phyloP scores from a whole-genome alignment of 2,888 invertebrate species.

The Hydrotaea cyrtoneurina region DNA sequence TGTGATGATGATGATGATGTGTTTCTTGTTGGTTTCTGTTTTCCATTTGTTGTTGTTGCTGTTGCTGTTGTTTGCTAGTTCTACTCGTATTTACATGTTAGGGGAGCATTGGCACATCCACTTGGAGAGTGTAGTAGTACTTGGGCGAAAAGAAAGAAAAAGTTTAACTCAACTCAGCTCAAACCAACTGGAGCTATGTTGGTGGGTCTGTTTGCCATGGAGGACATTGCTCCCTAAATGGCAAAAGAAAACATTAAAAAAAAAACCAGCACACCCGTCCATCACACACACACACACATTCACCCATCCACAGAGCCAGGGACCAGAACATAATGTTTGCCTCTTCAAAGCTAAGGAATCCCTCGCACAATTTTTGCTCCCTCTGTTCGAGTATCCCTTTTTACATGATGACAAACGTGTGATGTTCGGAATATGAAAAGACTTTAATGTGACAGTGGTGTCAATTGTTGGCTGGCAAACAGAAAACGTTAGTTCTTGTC shows the following conservation, averaged over 20 bases:
- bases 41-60: no score
- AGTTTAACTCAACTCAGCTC: slow-evolving; percentile 56
- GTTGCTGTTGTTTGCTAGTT: no score
- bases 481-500: not conserved
- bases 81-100: slow-evolving; percentile 54
- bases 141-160: slow-evolving; percentile 58
- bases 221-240: slow-evolving; percentile 61
- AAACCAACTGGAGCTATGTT: slow-evolving; percentile 16
- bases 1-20: no score
- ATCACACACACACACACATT: not conserved
- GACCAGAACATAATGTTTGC: slow-evolving; percentile 47
- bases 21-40: not conserved
- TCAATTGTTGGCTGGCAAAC: not conserved
- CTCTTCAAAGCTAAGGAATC: slow-evolving; percentile 36
- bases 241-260: slow-evolving; percentile 13
- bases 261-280: not conserved
- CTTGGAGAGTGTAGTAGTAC: slow-evolving; percentile 27
- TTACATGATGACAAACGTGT: slow-evolving; percentile 54
- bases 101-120: slow-evolving; percentile 57
- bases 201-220: slow-evolving; percentile 19
- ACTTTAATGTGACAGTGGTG: not conserved
- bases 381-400: slow-evolving; percentile 20
- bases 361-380: slow-evolving; percentile 12
- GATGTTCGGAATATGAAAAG: slow-evolving; percentile 42
- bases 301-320: no score